A percentile compares a stretch with the other conserved stretches of the same genome.
phyloP scores from a whole-genome alignment of 2,113 vertebrate species.

The Megaptera novaeangliae region DNA sequence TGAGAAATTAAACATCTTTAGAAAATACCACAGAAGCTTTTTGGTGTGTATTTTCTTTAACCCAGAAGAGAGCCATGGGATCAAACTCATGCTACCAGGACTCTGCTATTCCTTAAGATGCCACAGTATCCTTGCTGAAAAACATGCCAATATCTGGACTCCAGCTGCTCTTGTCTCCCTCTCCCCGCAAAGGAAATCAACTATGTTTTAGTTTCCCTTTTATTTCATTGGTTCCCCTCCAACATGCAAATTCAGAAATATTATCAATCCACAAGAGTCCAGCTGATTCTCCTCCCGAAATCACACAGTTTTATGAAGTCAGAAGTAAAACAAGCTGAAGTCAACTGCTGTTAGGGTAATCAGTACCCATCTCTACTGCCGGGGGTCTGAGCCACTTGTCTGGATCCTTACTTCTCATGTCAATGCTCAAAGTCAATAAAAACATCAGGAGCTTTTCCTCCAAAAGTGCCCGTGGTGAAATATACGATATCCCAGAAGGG shows the following conservation, averaged over 20 bases:
- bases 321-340: conserved; percentile 39
- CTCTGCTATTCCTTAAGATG: neutral
- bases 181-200: neutral
- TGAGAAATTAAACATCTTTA: neutral
- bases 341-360: neutral
- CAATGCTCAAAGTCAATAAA: conserved; percentile 17
- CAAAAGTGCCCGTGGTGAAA: neutral
- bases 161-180: neutral
- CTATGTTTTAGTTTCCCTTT: neutral
- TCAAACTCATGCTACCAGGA: neutral
- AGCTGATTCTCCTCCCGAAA: conserved; percentile 2
- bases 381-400: neutral
- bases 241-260: conserved; percentile 43
- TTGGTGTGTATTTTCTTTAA: neutral
- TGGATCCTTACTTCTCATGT: neutral
- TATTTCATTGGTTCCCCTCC: neutral
- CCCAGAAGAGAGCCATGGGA: neutral
- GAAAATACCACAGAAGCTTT: neutral
- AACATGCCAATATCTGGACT: neutral
- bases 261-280: conserved; percentile 17
- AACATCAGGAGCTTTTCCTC: neutral
- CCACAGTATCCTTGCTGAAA: neutral
- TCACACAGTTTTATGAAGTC: conserved; percentile 11
- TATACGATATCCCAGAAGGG: neutral
- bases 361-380: neutral